Percentiles rank a stretch among this genome's conserved stretches.
These are phyloP conservation scores for Tachysurus fulvidraco DNA, from an alignment of 2,113 vertebrate genomes.

Conservation along the genomic window DNA sequence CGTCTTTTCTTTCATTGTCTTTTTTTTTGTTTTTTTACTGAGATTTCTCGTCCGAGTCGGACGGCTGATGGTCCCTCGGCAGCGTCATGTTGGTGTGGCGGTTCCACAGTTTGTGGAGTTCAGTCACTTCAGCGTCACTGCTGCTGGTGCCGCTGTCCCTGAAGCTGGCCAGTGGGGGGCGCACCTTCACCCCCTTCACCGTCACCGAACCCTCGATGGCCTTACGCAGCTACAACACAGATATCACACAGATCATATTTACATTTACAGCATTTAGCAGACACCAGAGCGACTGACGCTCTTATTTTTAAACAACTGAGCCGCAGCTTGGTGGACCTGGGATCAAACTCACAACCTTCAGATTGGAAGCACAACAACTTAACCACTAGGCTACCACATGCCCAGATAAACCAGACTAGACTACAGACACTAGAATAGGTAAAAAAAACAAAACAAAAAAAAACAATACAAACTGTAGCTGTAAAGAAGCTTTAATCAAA, in stretches of 20 bases:
- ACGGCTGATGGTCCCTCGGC: constrained; percentile 76
- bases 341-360: too few species aligned
- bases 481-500: too few species aligned
- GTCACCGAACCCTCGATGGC: constrained; percentile 96
- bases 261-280: too few species aligned
- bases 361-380: too few species aligned
- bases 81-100: constrained; percentile 82
- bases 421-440: too few species aligned
- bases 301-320: too few species aligned
- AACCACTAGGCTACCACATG: too few species aligned
- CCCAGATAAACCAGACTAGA: too few species aligned
- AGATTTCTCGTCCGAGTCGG: constrained; percentile 84
- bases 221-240: constrained; percentile 82
- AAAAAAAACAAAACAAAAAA: too few species aligned
- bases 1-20: not conserved
- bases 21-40: constrained; percentile 57
- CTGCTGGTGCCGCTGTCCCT: constrained; percentile 89
- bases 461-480: too few species aligned
- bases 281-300: too few species aligned
- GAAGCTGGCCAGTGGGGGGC: constrained; percentile 93
- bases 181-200: constrained; percentile 89
- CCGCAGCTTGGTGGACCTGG: too few species aligned
- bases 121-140: constrained; percentile 88
- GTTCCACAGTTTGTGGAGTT: constrained; percentile 92
- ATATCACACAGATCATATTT: not conserved